Conservation (phyloP, 2,113 vertebrate genomes). For the Rhynchomys soricoides region DNA sequence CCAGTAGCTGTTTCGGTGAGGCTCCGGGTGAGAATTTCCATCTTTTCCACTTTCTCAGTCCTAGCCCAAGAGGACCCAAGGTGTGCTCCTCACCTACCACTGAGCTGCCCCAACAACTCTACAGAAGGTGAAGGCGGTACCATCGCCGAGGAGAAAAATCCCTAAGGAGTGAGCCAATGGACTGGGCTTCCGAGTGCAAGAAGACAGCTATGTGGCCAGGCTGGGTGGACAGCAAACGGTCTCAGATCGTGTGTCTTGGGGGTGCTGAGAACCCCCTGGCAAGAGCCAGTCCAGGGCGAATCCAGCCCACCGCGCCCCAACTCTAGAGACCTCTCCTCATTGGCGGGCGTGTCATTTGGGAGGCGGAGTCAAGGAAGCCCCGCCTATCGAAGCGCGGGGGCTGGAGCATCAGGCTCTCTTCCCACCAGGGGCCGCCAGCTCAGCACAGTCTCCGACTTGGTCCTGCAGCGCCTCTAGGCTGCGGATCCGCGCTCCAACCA, state of each 20-base stretch:
- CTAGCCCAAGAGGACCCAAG: neutral
- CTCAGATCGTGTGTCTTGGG: fast-evolving
- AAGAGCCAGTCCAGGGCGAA: fast-evolving
- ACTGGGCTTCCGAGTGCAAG: neutral
- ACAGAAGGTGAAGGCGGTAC: neutral
- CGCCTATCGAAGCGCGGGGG: neutral
- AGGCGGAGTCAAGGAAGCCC: neutral
- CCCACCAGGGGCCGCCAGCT: fast-evolving
- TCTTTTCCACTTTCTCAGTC: no score
- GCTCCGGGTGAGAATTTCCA: neutral
- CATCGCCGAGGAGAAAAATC: neutral
- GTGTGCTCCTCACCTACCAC: neutral
- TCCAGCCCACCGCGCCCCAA: fast-evolving
- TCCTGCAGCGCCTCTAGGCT: constrained; percentile 89
- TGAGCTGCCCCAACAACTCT: no score
- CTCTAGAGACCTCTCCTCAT: neutral
- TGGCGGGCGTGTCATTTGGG: fast-evolving
- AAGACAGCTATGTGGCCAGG: neutral
- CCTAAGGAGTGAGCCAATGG: neutral
- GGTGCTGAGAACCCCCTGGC: fast-evolving
- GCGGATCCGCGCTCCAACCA: constrained; percentile 77
- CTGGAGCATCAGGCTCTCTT: no score
- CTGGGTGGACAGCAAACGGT: neutral
- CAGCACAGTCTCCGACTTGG: neutral
- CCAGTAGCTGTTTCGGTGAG: neutral